Percentiles rank a stretch among this genome's conserved stretches.
Evolutionary conservation across 2,113 vertebrate genomes (phyloP).

Genomic region (Zapornia atra): DNA sequence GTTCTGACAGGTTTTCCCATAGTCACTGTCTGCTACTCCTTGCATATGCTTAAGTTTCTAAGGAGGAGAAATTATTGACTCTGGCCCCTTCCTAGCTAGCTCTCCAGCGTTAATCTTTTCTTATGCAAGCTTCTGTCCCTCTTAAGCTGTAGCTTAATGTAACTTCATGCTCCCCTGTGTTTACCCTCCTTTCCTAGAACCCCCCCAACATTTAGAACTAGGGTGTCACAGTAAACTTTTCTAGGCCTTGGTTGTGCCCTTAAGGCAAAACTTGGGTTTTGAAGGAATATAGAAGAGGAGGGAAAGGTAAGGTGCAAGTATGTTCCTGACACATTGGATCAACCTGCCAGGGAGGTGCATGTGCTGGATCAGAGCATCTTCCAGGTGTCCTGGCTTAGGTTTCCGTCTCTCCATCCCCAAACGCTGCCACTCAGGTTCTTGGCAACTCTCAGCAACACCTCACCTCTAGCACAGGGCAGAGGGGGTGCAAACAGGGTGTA

Average conservation of each 20-base stretch:
- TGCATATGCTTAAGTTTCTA: slow-evolving; percentile 66
- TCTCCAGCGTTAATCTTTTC: neutral
- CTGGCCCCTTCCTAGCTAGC: neutral
- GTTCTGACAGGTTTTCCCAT: slow-evolving; percentile 73
- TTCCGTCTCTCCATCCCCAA: neutral
- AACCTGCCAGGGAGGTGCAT: neutral
- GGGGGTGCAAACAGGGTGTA: neutral
- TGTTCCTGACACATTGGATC: neutral
- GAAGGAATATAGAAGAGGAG: neutral
- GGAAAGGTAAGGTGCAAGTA: neutral
- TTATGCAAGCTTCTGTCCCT: neutral
- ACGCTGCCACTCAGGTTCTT: neutral
- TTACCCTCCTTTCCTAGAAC: neutral
- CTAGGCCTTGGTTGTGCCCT: neutral
- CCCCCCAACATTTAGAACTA: neutral
- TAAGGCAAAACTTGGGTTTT: neutral
- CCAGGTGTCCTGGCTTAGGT: slow-evolving; percentile 11
- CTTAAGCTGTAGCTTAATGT: neutral
- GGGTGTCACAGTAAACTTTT: neutral
- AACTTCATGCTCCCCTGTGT: neutral
- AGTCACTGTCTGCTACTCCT: slow-evolving; percentile 67
- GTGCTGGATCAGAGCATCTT: neutral
- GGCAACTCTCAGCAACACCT: neutral
- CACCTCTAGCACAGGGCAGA: neutral
- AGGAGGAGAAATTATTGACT: slow-evolving; percentile 43